These are phyloP conservation scores for Halcyon senegalensis DNA, from an alignment of 2,113 vertebrate genomes.

Conservation along the genomic window DNA sequence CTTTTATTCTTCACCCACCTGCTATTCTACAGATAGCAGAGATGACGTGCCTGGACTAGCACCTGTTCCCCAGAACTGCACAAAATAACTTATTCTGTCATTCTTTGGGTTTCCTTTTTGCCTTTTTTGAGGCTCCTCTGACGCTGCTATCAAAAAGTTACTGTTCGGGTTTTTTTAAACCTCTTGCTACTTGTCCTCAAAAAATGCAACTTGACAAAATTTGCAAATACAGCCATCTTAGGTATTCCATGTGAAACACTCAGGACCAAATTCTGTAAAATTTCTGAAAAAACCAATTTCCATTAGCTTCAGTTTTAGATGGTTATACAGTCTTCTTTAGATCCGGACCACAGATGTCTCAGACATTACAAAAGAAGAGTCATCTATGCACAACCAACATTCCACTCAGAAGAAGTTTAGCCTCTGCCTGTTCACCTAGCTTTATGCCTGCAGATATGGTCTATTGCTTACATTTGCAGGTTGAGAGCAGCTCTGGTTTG, in stretches of 20 bases:
- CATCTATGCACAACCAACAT: background rate
- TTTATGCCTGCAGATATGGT: background rate
- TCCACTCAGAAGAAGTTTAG: background rate
- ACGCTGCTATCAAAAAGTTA: background rate
- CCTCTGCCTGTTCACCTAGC: background rate
- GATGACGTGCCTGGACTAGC: background rate
- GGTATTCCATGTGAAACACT: background rate
- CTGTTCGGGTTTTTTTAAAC: background rate
- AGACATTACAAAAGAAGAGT: background rate
- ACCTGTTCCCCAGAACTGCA: background rate
- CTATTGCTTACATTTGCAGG: background rate
- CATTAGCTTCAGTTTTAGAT: background rate
- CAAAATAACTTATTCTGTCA: background rate
- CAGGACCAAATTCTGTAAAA: background rate
- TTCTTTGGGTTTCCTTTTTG: background rate
- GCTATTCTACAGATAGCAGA: background rate
- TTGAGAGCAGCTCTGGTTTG: background rate
- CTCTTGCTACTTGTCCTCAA: background rate
- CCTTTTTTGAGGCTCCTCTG: background rate
- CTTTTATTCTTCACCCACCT: background rate
- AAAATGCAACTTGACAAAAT: background rate
- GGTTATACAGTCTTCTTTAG: background rate
- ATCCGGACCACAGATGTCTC: background rate
- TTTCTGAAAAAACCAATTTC: background rate
- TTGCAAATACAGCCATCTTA: background rate